These are phyloP conservation scores for Rattus rattus DNA, from an alignment of 2,113 vertebrate genomes.

Conservation along the genomic window DNA sequence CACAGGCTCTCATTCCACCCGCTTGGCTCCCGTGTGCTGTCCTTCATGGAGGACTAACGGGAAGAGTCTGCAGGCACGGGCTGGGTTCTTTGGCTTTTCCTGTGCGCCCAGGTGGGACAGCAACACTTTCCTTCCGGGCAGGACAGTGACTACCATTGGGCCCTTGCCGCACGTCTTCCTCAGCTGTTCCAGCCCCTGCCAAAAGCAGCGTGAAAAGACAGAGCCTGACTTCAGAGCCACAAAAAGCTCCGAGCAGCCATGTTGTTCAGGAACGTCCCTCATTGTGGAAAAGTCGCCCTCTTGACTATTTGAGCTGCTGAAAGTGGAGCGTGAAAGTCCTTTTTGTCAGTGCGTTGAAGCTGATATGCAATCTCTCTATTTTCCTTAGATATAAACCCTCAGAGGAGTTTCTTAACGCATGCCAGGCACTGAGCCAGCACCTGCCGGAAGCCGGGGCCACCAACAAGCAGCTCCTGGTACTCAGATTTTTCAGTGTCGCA, in stretches of 20 bases:
- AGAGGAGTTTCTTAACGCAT: slow-evolving; percentile 91
- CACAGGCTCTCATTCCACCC: not conserved
- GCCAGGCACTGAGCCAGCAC: slow-evolving; percentile 91
- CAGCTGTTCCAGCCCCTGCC: not conserved
- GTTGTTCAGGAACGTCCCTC: not conserved
- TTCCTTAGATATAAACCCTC: slow-evolving; percentile 90
- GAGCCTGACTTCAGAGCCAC: not conserved
- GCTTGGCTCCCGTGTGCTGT: not conserved
- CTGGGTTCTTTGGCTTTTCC: slow-evolving; percentile 31
- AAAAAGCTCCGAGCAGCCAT: fast-evolving
- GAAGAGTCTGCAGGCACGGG: not conserved
- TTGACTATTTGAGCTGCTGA: not conserved
- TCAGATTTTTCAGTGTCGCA: slow-evolving; percentile 43
- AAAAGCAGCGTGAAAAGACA: not conserved
- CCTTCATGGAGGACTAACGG: slow-evolving; percentile 19
- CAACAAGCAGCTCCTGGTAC: slow-evolving; percentile 92
- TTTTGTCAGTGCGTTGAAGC: not conserved
- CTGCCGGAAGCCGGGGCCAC: slow-evolving; percentile 90
- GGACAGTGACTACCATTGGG: not conserved
- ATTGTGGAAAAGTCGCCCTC: not conserved
- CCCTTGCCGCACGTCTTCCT: not conserved
- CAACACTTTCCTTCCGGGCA: fast-evolving
- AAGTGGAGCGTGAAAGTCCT: not conserved
- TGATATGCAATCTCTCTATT: not conserved
- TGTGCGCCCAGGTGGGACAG: slow-evolving; percentile 1